A percentile compares a stretch with the other conserved stretches of the same genome.
Evolutionary conservation across 2,797 vertebrate genomes (phyloP).

Genomic region (Schizothorax lantsangensis): DNA sequence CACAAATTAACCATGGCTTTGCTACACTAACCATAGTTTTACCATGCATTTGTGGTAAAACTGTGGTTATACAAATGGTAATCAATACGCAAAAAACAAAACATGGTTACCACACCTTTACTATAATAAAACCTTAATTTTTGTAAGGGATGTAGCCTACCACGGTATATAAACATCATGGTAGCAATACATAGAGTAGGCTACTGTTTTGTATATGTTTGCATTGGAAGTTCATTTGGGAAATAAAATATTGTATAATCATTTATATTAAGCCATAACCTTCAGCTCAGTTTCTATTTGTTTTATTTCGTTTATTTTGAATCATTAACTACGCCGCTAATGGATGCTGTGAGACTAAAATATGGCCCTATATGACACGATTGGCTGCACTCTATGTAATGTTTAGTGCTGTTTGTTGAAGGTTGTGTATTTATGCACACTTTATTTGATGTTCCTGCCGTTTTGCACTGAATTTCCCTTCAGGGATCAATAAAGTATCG

Average conservation of each 20-base stretch:
- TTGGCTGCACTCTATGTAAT: background rate
- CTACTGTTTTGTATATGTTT: background rate
- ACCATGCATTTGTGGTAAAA: background rate
- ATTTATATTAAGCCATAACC: background rate
- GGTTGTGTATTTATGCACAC: conserved; percentile 32
- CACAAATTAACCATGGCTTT: background rate
- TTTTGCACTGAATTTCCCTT: conserved; percentile 25
- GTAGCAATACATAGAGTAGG: too few relatives aligned
- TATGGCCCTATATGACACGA: background rate
- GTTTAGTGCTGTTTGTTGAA: conserved; percentile 13
- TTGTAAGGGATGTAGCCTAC: background rate
- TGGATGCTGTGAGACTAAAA: background rate
- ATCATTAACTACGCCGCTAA: background rate
- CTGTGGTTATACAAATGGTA: too few relatives aligned
- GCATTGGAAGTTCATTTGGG: background rate
- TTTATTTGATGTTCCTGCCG: conserved; percentile 19
- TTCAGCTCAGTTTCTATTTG: background rate
- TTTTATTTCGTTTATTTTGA: background rate
- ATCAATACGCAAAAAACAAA: too few relatives aligned
- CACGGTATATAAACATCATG: background rate
- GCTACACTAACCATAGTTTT: too few relatives aligned
- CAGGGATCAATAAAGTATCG: conserved; percentile 35
- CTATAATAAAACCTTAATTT: too few relatives aligned
- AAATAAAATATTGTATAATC: background rate
- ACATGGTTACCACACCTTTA: too few relatives aligned